Base-by-base conservation (phyloP, 2,113 vertebrate species). In the Oryzias woworae region DNA sequence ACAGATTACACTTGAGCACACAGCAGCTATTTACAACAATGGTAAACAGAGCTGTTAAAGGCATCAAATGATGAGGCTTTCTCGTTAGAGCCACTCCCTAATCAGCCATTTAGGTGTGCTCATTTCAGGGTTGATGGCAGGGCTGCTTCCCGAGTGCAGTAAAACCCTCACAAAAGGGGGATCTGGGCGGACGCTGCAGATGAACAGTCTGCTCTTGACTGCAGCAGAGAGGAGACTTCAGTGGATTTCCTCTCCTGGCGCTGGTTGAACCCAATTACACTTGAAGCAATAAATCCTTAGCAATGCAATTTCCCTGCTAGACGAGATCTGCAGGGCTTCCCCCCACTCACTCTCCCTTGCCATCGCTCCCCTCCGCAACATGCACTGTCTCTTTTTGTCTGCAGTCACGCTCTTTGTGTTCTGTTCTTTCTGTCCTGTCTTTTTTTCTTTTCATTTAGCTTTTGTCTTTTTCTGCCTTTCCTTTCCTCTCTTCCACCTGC, bases 241-340 rank as follows among this genome's bases (percentile, higher is more conserved):
- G 84, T 89, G 80, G 86, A 85, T 91, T 91, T 89, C 87, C 83
- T 90, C 82, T 77, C 83, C 69, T 69, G 82, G 82, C 22, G 71
- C 76, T 80, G 84, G 87, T 88, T 91, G 88, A 91, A 90, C 88
- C 86, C 89, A 90, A 91, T 92, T 92, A 91, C 85, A 88, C 85
- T 85, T 77, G 70, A 85, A 88, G 88, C 91, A 87, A 90, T 92
- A 91, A 91, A 92, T 92, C 88, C 87, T 89, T 78, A 85, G 84
- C 80, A 78, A 85, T 87, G 83, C 88, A 87, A 87, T 90, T 90
- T 89, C 83, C 88, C 86, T 71, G 81, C 73, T 17, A 86, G 83
- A 89, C 80, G 80, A 83, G 85, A 87, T 83, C 74, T 84, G 65
- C 63, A 1, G 81, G 80, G 75, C 74, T 67, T 69, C 73, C 66